Base-by-base conservation (phyloP, 1,140 invertebrate genomes). In the Drosophila kepulauana region DNA sequence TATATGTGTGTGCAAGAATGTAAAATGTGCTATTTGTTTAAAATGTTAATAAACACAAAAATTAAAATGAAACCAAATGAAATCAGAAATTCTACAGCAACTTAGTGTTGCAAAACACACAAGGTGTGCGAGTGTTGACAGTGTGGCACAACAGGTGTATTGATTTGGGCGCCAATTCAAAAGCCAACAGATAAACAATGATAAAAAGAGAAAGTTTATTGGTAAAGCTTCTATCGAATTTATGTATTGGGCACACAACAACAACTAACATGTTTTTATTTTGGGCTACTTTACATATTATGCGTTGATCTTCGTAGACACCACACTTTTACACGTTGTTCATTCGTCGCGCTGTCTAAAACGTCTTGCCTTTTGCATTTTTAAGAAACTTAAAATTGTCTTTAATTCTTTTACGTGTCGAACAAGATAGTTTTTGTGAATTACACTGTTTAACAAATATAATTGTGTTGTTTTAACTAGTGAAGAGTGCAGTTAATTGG, bases 231-330 rank as follows among this genome's bases (percentile, higher is more conserved):
- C 35, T 49, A 20, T 49, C 48, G 15, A 38, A 30, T 43, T 25
- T 45, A 8, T 62, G 25, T 16, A 49, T 59, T 20, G 13, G 8
- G 30, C 20, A 16, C n/a, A 54, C 52, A 43, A 3, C n/a, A 51
- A 33, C 38, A 64, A 15, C 64, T n/a, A 59, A 62, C 57, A 41
- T 2, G 71, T 74, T 74, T 68, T 61, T 58, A 72, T 72, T 74
- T 68, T 69, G 16, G 56, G 71, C 65, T 46, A 64, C 46, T 73
- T 69, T 52, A 33, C 46, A 33, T 35, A 63, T 59, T 64, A 10
- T 54, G 43, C 28, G 8, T 46, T 15, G 35, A 20, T 15, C 45
- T 13, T 48, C 5, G 30, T 68, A 48, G 57, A 28, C 3, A 25
- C 20, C 20, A 4, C 13, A 49, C 28, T 51, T 63, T 64, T 63